Evolutionary conservation across 2,888 invertebrate genomes (phyloP).

Genomic region (Scaptomyza reducta): DNA sequence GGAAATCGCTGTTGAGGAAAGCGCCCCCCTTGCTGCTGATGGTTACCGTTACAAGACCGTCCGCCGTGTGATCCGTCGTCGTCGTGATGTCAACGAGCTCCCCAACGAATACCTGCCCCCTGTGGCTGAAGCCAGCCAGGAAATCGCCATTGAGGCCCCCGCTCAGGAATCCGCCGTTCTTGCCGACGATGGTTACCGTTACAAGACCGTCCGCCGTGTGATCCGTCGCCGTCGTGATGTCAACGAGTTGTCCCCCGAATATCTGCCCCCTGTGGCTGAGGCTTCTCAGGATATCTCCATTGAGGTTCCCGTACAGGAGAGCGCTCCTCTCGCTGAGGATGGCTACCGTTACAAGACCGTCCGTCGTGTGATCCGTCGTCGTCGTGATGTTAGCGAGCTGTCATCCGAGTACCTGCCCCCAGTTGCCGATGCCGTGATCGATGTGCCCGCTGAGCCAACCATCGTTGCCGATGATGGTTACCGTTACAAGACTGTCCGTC

Average conservation of each 20-base stretch:
- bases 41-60: conserved; percentile 77
- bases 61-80: conserved; percentile 69
- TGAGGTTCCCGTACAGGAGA: conserved; percentile 39
- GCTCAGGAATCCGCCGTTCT: conserved; percentile 39
- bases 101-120: conserved; percentile 53
- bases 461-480: conserved; percentile 71
- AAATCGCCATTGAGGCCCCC: conserved; percentile 18
- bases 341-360: conserved; percentile 77
- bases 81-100: conserved; percentile 75
- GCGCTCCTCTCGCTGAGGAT: conserved; percentile 52
- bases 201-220: conserved; percentile 66
- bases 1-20: conserved; percentile 23
- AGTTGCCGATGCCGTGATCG: conserved; percentile 55
- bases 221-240: conserved; percentile 62
- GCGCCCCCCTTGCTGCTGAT: conserved; percentile 58
- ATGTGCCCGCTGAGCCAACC: conserved; percentile 60
- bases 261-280: conserved; percentile 68
- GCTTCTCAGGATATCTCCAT: conserved; percentile 38
- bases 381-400: conserved; percentile 75
- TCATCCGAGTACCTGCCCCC: conserved; percentile 71
- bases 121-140: conserved; percentile 26
- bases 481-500: conserved; percentile 79
- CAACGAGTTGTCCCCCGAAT: conserved; percentile 58
- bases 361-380: conserved; percentile 59
- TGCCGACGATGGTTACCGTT: conserved; percentile 63